Base-by-base conservation (phyloP, 92 coral and sea anemone genomes). In the Diadumene lineata region DNA sequence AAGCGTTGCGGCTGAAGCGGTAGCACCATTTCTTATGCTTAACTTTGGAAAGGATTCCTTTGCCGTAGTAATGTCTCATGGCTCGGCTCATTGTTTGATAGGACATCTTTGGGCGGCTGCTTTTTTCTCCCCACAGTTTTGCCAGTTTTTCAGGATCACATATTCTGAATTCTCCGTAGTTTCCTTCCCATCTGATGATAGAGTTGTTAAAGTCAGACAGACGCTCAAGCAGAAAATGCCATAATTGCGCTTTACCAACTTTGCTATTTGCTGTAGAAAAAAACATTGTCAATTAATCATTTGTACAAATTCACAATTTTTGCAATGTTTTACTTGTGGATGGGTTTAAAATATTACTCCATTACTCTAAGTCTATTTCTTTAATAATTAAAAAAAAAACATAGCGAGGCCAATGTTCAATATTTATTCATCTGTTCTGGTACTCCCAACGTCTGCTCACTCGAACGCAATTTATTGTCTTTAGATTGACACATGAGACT, bases 41-140 rank as follows among this genome's bases (percentile, higher is more conserved):
- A 16, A 73, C 79, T 60, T 73, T 73, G 21, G 69, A 73, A 13
- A 73, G 50, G 24, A 73, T 60, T 31, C 69, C 79, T 29, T 73
- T 73, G 34, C 16, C 48, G 24, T 73, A 73, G 21, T 73, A 73
- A 33, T 73, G 79, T 57, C 79, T 58, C 7, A 73, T 27, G 2
- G 79, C 79, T 11, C 79, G 32, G 68, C 79, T 73, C 79, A 73
- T 73, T 7, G 53, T 73, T 34, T 58, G 68, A 29, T 73, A 73
- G 32, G 68, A 55, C 79, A 73, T 73, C 66, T 73, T 73, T 11
- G 67, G 68, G 31, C 69, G 58, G 7, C 69, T 31, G 31, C 68
- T 73, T 9, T 61, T 62, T 0, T 24, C 22, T 32, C 79, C 79
- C 79, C 79, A 73, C 44, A 73, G 34, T 28, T 73, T 73, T 1